Percentiles rank a stretch among this genome's conserved stretches.
phyloP scores from a whole-genome alignment of 2,888 invertebrate species.

The Scaptomyza parva region DNA sequence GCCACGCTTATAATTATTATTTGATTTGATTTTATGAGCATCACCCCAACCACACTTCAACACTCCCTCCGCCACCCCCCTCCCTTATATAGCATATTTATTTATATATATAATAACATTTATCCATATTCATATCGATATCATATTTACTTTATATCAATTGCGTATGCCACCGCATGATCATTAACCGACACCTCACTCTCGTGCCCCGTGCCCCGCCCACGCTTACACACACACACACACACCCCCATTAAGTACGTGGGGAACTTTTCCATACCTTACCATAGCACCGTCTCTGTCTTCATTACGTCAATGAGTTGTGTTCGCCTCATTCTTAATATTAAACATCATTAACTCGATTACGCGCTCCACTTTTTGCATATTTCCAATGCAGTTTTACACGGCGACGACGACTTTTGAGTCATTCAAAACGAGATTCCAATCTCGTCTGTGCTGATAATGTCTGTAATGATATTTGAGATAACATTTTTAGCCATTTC shows the following conservation, averaged over 20 bases:
- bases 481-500: no score
- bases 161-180: constrained; percentile 15
- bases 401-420: constrained; percentile 15
- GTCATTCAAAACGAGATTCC: constrained; percentile 6
- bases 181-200: no score
- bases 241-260: background rate
- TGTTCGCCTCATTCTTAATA: constrained; percentile 35
- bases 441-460: no score
- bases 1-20: constrained; percentile 63
- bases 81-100: background rate
- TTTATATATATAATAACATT: background rate
- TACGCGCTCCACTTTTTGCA: background rate
- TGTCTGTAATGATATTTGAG: background rate
- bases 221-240: no score
- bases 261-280: constrained; percentile 39
- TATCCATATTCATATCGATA: constrained; percentile 22
- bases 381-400: background rate
- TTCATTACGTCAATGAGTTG: constrained; percentile 42
- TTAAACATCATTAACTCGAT: constrained; percentile 18
- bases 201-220: no score
- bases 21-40: constrained; percentile 61
- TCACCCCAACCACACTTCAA: background rate
- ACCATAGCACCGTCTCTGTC: no score
- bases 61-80: background rate
- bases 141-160: constrained; percentile 23